Evolutionary conservation across 2,113 vertebrate species (phyloP).

Genomic region (Poicephalus gulielmi): DNA sequence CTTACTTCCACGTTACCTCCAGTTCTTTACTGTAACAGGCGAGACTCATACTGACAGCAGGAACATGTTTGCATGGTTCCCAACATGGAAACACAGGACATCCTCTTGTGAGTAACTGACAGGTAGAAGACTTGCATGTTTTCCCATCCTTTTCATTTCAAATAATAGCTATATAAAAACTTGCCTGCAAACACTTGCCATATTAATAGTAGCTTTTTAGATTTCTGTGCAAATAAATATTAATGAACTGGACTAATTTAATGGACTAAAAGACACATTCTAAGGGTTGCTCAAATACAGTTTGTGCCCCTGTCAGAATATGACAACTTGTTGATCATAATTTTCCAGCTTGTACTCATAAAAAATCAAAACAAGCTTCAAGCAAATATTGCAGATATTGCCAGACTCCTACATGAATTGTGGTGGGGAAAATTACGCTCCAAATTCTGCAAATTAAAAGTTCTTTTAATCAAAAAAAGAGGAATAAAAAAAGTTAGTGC

Average conservation of each 20-base stretch:
- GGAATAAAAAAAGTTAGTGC: neutral
- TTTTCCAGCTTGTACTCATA: neutral
- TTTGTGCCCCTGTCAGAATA: neutral
- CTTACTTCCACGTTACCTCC: neutral
- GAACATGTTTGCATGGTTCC: rapidly evolving
- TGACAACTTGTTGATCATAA: neutral
- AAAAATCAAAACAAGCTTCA: neutral
- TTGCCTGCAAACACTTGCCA: rapidly evolving
- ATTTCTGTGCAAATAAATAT: neutral
- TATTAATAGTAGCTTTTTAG: neutral
- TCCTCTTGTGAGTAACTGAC: neutral
- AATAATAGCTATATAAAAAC: neutral
- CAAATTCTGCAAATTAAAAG: neutral
- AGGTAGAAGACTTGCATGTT: neutral
- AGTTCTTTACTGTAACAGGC: neutral
- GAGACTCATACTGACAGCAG: neutral
- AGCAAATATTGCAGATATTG: neutral
- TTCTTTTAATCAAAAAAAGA: neutral
- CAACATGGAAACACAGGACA: neutral
- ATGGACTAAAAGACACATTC: neutral
- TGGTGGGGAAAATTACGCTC: neutral
- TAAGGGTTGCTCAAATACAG: neutral
- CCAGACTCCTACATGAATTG: neutral
- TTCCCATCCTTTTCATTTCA: neutral
- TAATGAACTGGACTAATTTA: neutral